A percentile compares a stretch with the other conserved stretches of the same genome.
phyloP scores from a whole-genome alignment of 1,140 invertebrate genomes.

The Zaprionus nigranus region DNA sequence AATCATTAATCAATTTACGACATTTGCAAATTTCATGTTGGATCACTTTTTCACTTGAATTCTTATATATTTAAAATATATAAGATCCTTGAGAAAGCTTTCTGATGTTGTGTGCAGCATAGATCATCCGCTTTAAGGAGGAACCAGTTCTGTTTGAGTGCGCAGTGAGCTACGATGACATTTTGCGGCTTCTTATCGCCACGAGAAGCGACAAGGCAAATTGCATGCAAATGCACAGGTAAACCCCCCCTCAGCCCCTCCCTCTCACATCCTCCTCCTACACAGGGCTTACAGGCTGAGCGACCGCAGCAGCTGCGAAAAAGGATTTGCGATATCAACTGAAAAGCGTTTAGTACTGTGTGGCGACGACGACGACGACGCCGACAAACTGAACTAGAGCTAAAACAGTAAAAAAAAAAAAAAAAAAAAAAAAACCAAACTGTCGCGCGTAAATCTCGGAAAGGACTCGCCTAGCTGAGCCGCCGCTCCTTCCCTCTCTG shows the following conservation, averaged over 20 bases:
- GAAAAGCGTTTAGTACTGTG: conserved; percentile 66
- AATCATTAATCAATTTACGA: no score
- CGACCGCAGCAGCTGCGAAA: conserved; percentile 55
- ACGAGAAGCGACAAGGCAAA: conserved; percentile 26
- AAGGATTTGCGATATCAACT: conserved; percentile 78
- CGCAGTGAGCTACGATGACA: not conserved
- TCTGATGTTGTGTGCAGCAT: no score
- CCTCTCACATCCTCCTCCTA: not conserved
- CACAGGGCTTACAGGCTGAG: not conserved
- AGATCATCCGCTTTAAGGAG: no score
- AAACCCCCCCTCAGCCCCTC: not conserved
- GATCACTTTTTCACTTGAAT: no score
- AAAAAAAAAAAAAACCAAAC: conserved; percentile 35
- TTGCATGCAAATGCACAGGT: conserved; percentile 54
- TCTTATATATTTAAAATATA: no score
- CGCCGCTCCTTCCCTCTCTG: no score
- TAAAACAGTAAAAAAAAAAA: not conserved
- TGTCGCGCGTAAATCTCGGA: conserved; percentile 76
- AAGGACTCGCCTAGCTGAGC: conserved; percentile 17
- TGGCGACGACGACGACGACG: no score
- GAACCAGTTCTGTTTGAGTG: not conserved
- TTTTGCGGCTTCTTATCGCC: not conserved
- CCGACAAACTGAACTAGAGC: not conserved
- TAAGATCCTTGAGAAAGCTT: no score
- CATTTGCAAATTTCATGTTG: no score